Evolutionary conservation across 2,797 vertebrate genomes (phyloP).

Genomic region (Argyrosomus regius): DNA sequence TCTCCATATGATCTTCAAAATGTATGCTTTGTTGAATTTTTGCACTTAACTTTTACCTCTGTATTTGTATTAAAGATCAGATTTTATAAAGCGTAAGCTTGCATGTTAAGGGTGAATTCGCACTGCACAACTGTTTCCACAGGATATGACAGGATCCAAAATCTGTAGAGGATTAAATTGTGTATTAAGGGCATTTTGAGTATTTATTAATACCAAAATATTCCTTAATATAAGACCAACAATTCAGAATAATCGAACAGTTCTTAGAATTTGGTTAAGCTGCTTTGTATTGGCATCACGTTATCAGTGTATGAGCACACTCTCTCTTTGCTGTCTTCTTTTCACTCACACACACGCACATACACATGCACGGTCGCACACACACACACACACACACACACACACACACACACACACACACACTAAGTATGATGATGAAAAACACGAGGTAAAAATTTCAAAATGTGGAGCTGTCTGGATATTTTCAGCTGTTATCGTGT

Average conservation of each 20-base stretch:
- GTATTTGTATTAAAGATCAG: neutral
- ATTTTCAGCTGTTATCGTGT: constrained; percentile 7
- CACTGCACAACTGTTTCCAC: neutral
- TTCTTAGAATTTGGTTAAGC: constrained; percentile 5
- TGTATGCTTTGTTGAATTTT: neutral
- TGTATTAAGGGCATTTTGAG: neutral
- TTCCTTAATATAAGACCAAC: neutral
- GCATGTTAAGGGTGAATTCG: neutral
- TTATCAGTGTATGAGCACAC: neutral
- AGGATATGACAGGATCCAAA: constrained; percentile 14
- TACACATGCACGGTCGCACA: neutral
- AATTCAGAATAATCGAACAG: neutral
- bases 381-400: neutral
- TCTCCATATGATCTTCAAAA: neutral
- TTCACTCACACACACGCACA: neutral
- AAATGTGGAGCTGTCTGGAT: constrained; percentile 5
- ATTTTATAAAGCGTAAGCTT: neutral
- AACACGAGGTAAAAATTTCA: constrained; percentile 5
- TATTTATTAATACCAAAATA: constrained; percentile 1
- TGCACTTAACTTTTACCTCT: neutral
- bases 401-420: neutral
- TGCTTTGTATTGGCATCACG: constrained; percentile 12
- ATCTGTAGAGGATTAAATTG: constrained; percentile 10
- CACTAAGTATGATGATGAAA: neutral
- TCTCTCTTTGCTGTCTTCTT: neutral